phyloP scores from a whole-genome alignment of 1,140 invertebrate genomes.

The Aradophagus sp. region DNA sequence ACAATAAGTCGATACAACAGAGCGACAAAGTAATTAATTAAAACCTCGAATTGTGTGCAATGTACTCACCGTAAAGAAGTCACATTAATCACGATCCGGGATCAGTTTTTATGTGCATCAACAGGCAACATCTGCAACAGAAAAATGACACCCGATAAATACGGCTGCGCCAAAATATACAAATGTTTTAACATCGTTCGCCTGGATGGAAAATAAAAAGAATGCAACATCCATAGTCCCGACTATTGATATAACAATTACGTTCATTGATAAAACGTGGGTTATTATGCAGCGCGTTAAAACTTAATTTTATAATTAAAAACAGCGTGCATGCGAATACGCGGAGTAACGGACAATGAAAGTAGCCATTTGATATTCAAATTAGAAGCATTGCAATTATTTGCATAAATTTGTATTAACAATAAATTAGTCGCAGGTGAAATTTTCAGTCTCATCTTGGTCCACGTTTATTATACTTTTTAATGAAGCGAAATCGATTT shows the following conservation, averaged over 20 bases:
- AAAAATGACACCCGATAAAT: slow-evolving; percentile 25
- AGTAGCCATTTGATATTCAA: slow-evolving; percentile 52
- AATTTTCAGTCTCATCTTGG: slow-evolving; percentile 30
- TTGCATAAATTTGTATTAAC: slow-evolving; percentile 51
- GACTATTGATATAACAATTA: slow-evolving; percentile 5
- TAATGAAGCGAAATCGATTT: slow-evolving; percentile 34
- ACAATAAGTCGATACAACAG: no score
- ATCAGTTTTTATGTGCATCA: slow-evolving; percentile 36
- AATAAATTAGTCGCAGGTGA: slow-evolving; percentile 42
- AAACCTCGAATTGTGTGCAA: background rate
- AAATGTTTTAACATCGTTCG: background rate
- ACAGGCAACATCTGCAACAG: slow-evolving; percentile 50
- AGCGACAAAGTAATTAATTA: background rate
- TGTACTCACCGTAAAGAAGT: slow-evolving; percentile 48
- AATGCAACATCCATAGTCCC: background rate
- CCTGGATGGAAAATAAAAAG: background rate
- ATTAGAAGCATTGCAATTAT: slow-evolving; percentile 45
- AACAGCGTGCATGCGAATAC: slow-evolving; percentile 40
- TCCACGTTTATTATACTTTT: slow-evolving; percentile 42
- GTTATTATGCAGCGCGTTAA: slow-evolving; percentile 29
- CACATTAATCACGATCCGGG: slow-evolving; percentile 18
- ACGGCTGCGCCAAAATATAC: slow-evolving; percentile 3
- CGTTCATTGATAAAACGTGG: slow-evolving; percentile 12
- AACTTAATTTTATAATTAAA: slow-evolving; percentile 48
- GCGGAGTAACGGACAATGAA: slow-evolving; percentile 36